Evolutionary conservation across 2,888 invertebrate genomes (phyloP).

Genomic region (Cyclophora punctaria): DNA sequence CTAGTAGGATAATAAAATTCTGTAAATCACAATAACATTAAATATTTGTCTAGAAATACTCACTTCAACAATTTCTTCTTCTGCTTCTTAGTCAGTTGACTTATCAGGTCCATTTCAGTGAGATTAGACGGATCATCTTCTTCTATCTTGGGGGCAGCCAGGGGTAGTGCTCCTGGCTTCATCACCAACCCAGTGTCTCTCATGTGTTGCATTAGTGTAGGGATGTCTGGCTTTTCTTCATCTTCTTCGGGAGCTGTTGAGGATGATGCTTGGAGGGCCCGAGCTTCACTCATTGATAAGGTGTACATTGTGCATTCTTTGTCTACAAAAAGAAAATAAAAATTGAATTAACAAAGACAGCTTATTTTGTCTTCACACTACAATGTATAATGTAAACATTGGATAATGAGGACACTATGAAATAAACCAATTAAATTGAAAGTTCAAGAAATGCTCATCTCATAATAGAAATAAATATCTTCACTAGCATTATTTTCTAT

Average conservation of each 20-base stretch:
- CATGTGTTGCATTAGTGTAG: constrained; percentile 90
- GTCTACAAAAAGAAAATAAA: constrained; percentile 66
- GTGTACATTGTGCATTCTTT: constrained; percentile 97
- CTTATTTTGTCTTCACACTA: too few relatives aligned
- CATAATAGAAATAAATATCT: too few relatives aligned
- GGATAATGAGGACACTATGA: not conserved
- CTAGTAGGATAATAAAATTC: not conserved
- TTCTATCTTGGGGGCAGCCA: constrained; percentile 73
- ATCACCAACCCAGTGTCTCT: constrained; percentile 92
- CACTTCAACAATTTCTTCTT: constrained; percentile 93
- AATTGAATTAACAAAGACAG: too few relatives aligned
- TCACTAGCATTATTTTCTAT: too few relatives aligned
- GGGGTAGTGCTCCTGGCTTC: constrained; percentile 83
- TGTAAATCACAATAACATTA: too few relatives aligned
- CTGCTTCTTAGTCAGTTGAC: constrained; percentile 88
- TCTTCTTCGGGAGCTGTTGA: constrained; percentile 83
- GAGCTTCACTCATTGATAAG: constrained; percentile 86
- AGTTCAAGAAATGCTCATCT: not conserved
- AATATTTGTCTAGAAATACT: constrained; percentile 20
- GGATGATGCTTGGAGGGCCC: constrained; percentile 80
- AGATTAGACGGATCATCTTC: constrained; percentile 74
- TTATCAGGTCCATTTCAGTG: constrained; percentile 87
- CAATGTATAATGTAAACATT: not conserved
- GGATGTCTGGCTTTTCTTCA: constrained; percentile 74
- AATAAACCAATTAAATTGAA: not conserved